These are phyloP conservation scores for Acanthosepion lycidas DNA, from an alignment of 2,888 invertebrate genomes.

Conservation along the genomic window DNA sequence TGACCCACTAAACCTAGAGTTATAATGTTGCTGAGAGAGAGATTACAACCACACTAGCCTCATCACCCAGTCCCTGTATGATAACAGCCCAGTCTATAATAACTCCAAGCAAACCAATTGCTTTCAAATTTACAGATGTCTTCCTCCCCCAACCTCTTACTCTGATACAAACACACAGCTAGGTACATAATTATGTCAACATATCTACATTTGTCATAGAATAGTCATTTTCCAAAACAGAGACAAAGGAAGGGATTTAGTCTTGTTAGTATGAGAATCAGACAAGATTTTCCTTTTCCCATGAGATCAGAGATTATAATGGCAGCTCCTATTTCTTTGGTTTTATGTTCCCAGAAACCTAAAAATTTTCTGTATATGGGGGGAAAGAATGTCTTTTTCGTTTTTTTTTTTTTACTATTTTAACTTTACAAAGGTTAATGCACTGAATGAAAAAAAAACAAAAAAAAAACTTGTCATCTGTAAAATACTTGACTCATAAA, in stretches of 20 bases:
- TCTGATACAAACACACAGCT: not conserved
- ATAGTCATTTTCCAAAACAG: not conserved
- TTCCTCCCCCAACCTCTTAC: not conserved
- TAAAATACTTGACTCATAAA: not conserved
- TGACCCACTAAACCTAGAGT: not conserved
- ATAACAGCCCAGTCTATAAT: not conserved
- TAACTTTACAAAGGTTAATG: not conserved
- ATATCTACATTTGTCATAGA: constrained; percentile 12
- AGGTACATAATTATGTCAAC: not conserved
- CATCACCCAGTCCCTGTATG: not conserved
- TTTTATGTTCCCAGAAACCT: not conserved
- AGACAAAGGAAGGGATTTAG: not conserved
- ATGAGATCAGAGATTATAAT: not conserved
- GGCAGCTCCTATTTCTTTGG: not conserved
- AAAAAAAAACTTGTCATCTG: not conserved
- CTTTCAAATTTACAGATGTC: not conserved
- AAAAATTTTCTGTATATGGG: too few species aligned
- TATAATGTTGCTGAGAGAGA: not conserved
- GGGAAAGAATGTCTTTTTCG: not conserved
- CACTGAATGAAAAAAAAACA: not conserved
- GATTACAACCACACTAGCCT: not conserved
- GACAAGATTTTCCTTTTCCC: not conserved
- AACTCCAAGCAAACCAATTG: constrained; percentile 33
- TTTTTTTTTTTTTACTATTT: not conserved
- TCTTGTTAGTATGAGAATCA: not conserved